Evolutionary conservation across 2,797 vertebrate species (phyloP).

Genomic region (Aldrovandia affinis): DNA sequence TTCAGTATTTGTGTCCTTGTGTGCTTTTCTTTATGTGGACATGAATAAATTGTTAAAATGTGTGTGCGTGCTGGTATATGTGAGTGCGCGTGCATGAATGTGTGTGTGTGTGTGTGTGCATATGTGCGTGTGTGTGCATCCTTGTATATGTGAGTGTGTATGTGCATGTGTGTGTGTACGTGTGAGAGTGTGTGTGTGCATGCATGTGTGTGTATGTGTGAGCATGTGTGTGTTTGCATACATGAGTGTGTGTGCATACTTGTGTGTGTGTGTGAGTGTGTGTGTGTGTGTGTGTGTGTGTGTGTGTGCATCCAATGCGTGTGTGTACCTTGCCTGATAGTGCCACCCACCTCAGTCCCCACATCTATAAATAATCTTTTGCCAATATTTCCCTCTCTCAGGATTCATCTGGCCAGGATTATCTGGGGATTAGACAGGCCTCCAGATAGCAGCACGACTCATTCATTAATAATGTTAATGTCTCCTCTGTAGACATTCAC

Average conservation of each 20-base stretch:
- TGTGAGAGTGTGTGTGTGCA: background rate
- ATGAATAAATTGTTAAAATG: no score
- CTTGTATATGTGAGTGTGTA: constrained; percentile 21
- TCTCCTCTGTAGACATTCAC: background rate
- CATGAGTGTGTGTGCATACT: background rate
- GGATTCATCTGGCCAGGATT: constrained; percentile 66
- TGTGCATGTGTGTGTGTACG: constrained; percentile 13
- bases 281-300: background rate
- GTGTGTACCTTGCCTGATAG: background rate
- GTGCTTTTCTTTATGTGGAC: no score
- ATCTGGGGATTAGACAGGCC: constrained; percentile 67
- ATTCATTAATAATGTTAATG: constrained; percentile 13
- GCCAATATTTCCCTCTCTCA: constrained; percentile 62
- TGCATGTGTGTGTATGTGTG: constrained; percentile 31
- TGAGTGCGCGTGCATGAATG: no score
- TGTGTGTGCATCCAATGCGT: background rate
- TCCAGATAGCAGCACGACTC: background rate
- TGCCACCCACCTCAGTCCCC: background rate
- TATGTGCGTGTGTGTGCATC: no score
- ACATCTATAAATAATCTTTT: constrained; percentile 62
- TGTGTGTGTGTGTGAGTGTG: constrained; percentile 28
- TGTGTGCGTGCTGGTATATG: no score
- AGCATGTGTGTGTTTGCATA: background rate
- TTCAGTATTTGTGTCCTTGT: no score
- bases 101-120: background rate